phyloP scores from a whole-genome alignment of 2,113 vertebrate species.

The Castor canadensis region DNA sequence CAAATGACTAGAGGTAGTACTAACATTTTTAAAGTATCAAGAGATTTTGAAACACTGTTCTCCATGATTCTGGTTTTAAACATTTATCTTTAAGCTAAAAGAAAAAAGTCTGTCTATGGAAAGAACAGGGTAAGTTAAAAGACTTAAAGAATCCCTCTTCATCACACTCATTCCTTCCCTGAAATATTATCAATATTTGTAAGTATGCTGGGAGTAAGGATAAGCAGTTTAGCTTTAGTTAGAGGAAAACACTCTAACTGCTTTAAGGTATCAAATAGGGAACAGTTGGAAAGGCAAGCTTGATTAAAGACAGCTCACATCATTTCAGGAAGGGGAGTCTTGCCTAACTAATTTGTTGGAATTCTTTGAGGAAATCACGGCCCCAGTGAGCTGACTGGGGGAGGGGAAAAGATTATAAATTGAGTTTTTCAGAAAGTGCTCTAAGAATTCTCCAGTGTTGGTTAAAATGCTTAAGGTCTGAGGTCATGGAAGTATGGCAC shows the following conservation, averaged over 20 bases:
- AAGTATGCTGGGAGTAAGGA: conserved; percentile 64
- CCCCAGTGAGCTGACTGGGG: conserved; percentile 76
- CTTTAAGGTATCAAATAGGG: conserved; percentile 83
- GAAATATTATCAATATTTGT: conserved; percentile 32
- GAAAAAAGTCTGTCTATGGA: conserved; percentile 19
- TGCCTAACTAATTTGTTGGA: conserved; percentile 88
- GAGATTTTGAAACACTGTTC: conserved; percentile 12
- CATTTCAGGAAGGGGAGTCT: conserved; percentile 84
- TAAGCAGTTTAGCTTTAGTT: conserved; percentile 67
- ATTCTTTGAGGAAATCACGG: conserved; percentile 88
- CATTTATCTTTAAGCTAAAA: conserved; percentile 34
- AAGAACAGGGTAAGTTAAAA: conserved; percentile 26
- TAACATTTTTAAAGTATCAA: conserved; percentile 27
- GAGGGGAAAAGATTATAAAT: conserved; percentile 81
- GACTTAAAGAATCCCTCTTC: background rate
- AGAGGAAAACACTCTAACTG: conserved; percentile 72
- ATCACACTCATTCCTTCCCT: background rate
- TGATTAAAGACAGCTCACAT: conserved; percentile 88
- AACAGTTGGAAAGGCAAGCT: conserved; percentile 87
- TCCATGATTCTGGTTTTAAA: conserved; percentile 56
- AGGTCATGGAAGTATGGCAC: conserved; percentile 84
- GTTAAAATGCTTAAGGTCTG: conserved; percentile 86
- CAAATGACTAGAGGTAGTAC: conserved; percentile 17
- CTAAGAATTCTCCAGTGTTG: conserved; percentile 84
- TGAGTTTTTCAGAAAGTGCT: conserved; percentile 80